phyloP scores from a whole-genome alignment of 2,797 vertebrate species.

The Artibeus lituratus region DNA sequence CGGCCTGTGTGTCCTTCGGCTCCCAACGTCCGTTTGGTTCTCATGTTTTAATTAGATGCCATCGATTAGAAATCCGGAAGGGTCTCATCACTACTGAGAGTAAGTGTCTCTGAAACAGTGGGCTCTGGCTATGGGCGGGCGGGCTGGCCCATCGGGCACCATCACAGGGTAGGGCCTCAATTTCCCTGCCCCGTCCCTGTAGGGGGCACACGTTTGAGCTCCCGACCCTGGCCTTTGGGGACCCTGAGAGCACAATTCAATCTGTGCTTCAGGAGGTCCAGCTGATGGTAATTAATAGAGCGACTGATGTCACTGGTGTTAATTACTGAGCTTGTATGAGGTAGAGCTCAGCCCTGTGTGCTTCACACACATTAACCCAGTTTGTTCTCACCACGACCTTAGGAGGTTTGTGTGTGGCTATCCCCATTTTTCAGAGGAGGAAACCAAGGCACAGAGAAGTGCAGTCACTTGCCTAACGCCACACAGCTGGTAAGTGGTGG shows the following conservation, averaged over 20 bases:
- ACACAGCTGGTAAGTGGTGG: background rate
- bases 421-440: background rate
- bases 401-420: fast-evolving
- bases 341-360: fast-evolving
- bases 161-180: fast-evolving
- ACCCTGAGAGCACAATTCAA: background rate
- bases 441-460: background rate
- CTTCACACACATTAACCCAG: background rate
- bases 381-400: background rate
- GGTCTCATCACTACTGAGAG: fast-evolving
- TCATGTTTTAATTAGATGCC: background rate
- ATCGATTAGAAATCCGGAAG: background rate
- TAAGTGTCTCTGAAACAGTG: background rate
- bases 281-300: fast-evolving
- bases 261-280: background rate
- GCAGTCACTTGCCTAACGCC: background rate
- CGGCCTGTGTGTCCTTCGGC: background rate
- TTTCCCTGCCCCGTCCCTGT: background rate
- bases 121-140: background rate
- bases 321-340: fast-evolving
- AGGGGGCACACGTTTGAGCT: background rate
- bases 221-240: background rate
- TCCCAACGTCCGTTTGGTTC: background rate
- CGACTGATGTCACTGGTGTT: fast-evolving
- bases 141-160: fast-evolving